phyloP scores from a whole-genome alignment of 2,113 vertebrate genomes.

The Malurus elegans region DNA sequence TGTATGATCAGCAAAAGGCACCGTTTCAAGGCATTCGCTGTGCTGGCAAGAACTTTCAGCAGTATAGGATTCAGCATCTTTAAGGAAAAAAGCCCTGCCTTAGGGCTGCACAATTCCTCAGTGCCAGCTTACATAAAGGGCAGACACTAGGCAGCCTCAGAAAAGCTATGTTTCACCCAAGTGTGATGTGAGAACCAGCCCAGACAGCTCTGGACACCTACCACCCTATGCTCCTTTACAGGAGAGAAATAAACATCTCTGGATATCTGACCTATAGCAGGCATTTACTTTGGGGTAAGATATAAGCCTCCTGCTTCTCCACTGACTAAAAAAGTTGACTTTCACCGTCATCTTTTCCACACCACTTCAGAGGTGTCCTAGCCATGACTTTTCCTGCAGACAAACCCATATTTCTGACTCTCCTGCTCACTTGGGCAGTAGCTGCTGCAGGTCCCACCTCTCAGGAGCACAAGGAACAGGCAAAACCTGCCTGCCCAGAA shows the following conservation, averaged over 20 bases:
- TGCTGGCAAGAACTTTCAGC: constrained; percentile 5
- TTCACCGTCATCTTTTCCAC: neutral
- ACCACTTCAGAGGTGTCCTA: neutral
- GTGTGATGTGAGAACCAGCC: neutral
- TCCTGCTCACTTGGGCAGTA: neutral
- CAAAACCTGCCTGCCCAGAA: neutral
- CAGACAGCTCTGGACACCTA: neutral
- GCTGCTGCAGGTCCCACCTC: neutral
- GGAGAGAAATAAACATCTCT: neutral
- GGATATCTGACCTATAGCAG: neutral
- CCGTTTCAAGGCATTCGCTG: neutral
- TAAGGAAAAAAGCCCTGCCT: neutral
- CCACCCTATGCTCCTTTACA: neutral
- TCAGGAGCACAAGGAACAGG: neutral
- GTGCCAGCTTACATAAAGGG: neutral
- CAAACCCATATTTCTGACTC: neutral
- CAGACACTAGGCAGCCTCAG: neutral
- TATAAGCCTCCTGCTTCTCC: neutral
- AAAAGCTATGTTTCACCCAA: neutral
- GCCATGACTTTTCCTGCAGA: neutral
- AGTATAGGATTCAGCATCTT: neutral
- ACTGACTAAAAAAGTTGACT: neutral
- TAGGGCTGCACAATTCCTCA: neutral
- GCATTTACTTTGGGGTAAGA: neutral
- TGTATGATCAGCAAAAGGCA: constrained; percentile 7